Conservation (phyloP, 2,797 vertebrate genomes). For the Clarias pachynema region DNA sequence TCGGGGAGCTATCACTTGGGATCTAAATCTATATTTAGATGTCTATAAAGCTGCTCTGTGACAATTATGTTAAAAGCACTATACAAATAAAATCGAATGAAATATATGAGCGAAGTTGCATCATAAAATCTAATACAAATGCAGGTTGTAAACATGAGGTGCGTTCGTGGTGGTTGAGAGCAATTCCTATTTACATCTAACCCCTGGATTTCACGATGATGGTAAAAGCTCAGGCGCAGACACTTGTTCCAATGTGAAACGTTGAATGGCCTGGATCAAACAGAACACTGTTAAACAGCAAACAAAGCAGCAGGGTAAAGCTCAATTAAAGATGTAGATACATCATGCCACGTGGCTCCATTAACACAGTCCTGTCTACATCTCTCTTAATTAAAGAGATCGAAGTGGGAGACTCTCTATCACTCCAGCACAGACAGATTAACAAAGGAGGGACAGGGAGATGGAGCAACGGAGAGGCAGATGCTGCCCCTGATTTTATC, state of each 20-base stretch:
- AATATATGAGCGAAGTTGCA: not conserved
- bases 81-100: not conserved
- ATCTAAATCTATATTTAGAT: not conserved
- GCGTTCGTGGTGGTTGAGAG: not conserved
- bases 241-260: not conserved
- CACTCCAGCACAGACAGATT: constrained; percentile 43
- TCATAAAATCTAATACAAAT: not conserved
- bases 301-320: not conserved
- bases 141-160: too few relatives aligned
- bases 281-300: not conserved
- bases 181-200: not conserved
- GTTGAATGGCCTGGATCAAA: not conserved
- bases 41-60: not conserved
- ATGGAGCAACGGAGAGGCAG: not conserved
- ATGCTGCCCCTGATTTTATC: constrained; percentile 39
- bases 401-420: constrained; percentile 46
- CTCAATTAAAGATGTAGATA: constrained; percentile 13
- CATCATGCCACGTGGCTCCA: not conserved
- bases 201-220: not conserved
- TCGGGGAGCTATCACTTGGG: not conserved
- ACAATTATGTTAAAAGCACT: not conserved
- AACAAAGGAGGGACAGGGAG: constrained; percentile 31
- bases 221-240: not conserved
- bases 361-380: constrained; percentile 46
- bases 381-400: constrained; percentile 55